Conservation (phyloP, 2,113 vertebrate species). For the Panthera leo region DNA sequence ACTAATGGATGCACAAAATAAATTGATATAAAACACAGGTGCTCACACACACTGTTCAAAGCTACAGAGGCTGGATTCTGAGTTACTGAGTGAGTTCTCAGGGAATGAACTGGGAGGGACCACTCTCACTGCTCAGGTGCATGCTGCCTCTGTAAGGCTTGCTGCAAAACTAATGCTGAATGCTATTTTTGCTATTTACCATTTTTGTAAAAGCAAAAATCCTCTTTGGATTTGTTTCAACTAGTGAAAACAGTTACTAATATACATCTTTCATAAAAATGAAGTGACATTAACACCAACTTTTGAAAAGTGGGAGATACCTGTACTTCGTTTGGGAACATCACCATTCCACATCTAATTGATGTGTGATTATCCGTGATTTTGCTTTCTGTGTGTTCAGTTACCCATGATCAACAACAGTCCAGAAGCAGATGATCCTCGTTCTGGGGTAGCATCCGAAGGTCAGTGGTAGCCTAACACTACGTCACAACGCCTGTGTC, state of each 20-base stretch:
- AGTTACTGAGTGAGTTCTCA: not conserved
- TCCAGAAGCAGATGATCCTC: not conserved
- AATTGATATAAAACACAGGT: not conserved
- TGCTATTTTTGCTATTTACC: not conserved
- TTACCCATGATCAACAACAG: not conserved
- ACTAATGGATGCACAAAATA: not conserved
- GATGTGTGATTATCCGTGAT: not conserved
- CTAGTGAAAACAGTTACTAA: not conserved
- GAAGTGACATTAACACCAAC: not conserved
- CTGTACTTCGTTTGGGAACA: not conserved
- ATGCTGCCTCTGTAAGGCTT: not conserved
- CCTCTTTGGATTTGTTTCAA: not conserved
- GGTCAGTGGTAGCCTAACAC: not conserved
- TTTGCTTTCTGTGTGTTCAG: not conserved
- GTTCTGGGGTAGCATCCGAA: not conserved
- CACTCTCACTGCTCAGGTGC: not conserved
- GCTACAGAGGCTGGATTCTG: not conserved
- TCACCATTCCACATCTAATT: not conserved
- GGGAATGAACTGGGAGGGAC: not conserved
- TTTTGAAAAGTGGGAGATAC: not conserved
- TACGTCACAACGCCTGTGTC: not conserved
- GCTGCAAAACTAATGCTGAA: not conserved
- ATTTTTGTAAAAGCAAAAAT: not conserved
- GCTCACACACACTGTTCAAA: not conserved
- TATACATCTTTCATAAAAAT: not conserved